Base-by-base conservation (phyloP, 2,113 vertebrate genomes). In the Odontesthes bonariensis region DNA sequence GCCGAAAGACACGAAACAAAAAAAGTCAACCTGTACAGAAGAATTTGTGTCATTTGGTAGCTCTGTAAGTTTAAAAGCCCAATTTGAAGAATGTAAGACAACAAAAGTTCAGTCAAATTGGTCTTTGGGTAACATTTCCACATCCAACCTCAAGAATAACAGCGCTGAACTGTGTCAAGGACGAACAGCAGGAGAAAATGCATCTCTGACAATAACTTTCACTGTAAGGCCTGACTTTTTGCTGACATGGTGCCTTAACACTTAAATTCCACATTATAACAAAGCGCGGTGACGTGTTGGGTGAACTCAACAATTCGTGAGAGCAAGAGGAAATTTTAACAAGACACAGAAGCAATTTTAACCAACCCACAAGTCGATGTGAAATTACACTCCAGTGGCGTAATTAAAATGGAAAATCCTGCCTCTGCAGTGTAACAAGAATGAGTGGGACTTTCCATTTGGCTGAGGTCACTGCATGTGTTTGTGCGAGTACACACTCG, bases 331-430 rank as follows among this genome's bases (percentile, higher is more conserved):
- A 86, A 82, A 67, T 6, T 85, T 90, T 88, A 81, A 88, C 58
- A 76, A 86, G 80, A 35, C 56, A 47, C 59, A 85, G 53, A 62
- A 80, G 52, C 67, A 81, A 81, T 85, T 89, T 76, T 31, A 74
- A 74, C 69, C 72, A 75, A 70, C 58, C 83, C 71, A 44, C 81
- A 82, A 69, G 77, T 81, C 55, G 17, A 87, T 79, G 87, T 77
- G 81, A 87, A 88, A 90, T 83, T 75, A 85, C 83, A 76, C 75
- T 82, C 62, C 17, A 56, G 69, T 59, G 44, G 69, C 14, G 17
- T 81, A 86, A 88, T 82, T 77, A 83, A 83, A 81, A 51, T 77
- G 86, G 84, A 89, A 90, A 86, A 79, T 79, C 79, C 75, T 62
- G 76, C 76, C 58, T 63, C 33, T 9, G 67, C 54, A 22, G 51